These are phyloP conservation scores for Isichthys henryi DNA, from an alignment of 2,113 vertebrate genomes.

Conservation along the genomic window DNA sequence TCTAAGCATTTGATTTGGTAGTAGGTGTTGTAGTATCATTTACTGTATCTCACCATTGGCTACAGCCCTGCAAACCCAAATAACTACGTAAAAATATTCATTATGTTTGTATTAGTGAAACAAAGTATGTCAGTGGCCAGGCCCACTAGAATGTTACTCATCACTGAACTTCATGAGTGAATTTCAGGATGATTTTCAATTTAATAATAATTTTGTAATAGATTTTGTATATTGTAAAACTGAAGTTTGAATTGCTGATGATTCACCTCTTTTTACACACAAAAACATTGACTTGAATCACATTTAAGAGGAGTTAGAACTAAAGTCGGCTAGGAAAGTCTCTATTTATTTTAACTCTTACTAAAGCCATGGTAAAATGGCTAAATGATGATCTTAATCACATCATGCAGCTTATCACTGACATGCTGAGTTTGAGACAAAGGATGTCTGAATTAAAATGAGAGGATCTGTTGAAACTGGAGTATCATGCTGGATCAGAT, in stretches of 20 bases:
- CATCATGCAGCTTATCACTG: neutral
- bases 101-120: neutral
- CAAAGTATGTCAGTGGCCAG: neutral
- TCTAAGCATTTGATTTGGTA: neutral
- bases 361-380: neutral
- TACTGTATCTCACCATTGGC: neutral
- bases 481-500: neutral
- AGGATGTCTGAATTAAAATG: neutral
- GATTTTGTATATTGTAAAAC: constrained; percentile 21
- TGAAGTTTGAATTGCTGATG: neutral
- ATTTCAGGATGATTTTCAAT: constrained; percentile 18
- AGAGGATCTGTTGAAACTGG: neutral
- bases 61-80: neutral
- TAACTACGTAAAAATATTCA: neutral
- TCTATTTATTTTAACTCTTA: neutral
- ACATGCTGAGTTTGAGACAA: neutral
- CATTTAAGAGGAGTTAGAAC: neutral
- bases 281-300: neutral
- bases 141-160: neutral
- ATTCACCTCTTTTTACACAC: neutral
- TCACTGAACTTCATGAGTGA: neutral
- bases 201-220: constrained; percentile 15
- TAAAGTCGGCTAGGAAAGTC: neutral
- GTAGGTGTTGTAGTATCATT: neutral
- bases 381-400: neutral